Conservation (phyloP, 2,113 vertebrate species). For the Amphiprion percula region DNA sequence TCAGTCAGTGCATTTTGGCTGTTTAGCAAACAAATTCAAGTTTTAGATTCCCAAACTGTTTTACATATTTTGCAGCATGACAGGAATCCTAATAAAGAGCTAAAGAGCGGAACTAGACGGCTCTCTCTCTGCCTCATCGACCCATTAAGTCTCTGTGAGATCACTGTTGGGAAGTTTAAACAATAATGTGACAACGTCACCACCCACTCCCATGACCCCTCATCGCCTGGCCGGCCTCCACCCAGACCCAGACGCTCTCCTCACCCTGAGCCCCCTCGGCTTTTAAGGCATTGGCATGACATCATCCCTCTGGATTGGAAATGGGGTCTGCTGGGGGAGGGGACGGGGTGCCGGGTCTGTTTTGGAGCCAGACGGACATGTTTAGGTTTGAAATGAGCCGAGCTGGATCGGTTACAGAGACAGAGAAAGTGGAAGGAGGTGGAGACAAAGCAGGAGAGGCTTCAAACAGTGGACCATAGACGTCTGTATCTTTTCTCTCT, state of each 20-base stretch:
- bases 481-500: not conserved
- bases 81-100: conserved; percentile 5
- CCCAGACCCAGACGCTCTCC: conserved; percentile 29
- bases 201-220: conserved; percentile 63
- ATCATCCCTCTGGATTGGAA: conserved; percentile 84
- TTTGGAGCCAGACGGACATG: conserved; percentile 79
- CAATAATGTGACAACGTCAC: conserved; percentile 71
- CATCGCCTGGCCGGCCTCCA: conserved; percentile 52
- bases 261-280: conserved; percentile 50
- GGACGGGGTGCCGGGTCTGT: conserved; percentile 61
- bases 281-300: conserved; percentile 82
- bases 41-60: not conserved
- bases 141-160: conserved; percentile 52
- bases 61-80: not conserved
- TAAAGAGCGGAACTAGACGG: not conserved
- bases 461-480: conserved; percentile 31
- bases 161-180: conserved; percentile 69
- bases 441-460: conserved; percentile 37
- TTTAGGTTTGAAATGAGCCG: conserved; percentile 80
- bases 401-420: conserved; percentile 76
- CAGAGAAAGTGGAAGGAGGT: conserved; percentile 12
- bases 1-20: too few species aligned
- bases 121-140: conserved; percentile 22
- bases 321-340: conserved; percentile 76
- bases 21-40: not conserved